Evolutionary conservation across 2,797 vertebrate species (phyloP).

Genomic region (Ctenopoma multispine): DNA sequence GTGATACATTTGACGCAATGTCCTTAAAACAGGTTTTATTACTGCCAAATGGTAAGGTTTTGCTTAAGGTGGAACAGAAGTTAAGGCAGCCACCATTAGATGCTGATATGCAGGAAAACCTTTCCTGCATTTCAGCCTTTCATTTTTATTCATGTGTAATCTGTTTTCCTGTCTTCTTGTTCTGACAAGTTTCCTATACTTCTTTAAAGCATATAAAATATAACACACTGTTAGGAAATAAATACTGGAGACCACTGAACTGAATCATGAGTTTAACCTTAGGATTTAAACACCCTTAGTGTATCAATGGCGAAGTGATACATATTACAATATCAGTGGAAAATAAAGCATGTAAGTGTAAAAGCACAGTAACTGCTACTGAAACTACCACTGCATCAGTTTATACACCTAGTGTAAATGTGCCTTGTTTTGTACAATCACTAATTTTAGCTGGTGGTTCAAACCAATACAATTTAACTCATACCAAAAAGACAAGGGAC

Average conservation of each 20-base stretch:
- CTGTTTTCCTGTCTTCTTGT: neutral
- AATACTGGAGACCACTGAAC: neutral
- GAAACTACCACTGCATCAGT: neutral
- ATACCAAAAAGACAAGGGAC: conserved; percentile 56
- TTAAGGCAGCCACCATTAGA: conserved; percentile 1
- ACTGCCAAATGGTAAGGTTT: conserved; percentile 8
- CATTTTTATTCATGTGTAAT: too few relatives aligned
- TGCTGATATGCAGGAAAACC: neutral
- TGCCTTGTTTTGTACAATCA: conserved; percentile 35
- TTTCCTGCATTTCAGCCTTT: too few relatives aligned
- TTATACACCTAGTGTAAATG: neutral
- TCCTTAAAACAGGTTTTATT: conserved; percentile 29
- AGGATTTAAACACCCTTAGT: neutral
- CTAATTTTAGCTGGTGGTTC: conserved; percentile 25
- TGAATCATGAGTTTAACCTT: neutral
- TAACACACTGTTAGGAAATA: neutral
- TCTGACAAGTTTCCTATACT: neutral
- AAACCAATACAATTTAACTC: conserved; percentile 49
- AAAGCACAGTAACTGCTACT: neutral
- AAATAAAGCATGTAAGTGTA: neutral
- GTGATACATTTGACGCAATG: conserved; percentile 12
- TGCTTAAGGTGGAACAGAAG: conserved; percentile 1
- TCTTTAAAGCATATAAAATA: neutral
- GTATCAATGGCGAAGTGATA: neutral
- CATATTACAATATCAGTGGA: neutral